Evolutionary conservation across 2,888 invertebrate genomes (phyloP), one percentile per base, ranked within the genome.

Genomic region (Rotaria sp.): DNA sequence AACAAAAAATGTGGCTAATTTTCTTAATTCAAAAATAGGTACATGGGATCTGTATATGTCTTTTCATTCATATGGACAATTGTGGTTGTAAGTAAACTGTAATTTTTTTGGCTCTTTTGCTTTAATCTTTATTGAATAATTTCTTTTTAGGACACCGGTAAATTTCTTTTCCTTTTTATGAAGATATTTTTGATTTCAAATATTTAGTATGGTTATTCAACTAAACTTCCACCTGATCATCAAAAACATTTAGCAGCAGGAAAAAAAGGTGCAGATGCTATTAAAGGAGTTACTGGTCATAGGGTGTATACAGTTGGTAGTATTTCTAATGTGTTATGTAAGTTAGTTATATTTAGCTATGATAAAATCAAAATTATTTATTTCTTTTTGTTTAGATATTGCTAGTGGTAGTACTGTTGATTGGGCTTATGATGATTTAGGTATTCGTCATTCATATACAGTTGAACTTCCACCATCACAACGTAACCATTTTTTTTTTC

Each of bases 41-140:
- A 30, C 57, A 11, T 86, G 86, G 86, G 86, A 85, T 55, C 57
- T 85, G n/a, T 86, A 85, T 86, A 85, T 86, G 84, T 80, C 84
- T 8, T 55, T 86, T 85, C 86, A 86, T 59, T 74, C 86, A 24
- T 84, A 57, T 24, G 84, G 75, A 10, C 75, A 75, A 75, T 75
- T 41, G 75, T 75, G 75, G 75, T 75, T 75, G 75, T 75, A 41
- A 75, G 75, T 75, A 75, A 21, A 38, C 21, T 18, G 4, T 10
- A 41, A 7, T 2, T 21, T 13, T 50, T 48, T 41, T 26, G 7
- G 30, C 30, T 10, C 3, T 35, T 24, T 5, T 48, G 5, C 38
- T 13, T 45, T 2, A 26, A 26, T 84, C 24, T 50, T 45, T 50
- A 8, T n/a, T 48, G 7, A 38, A 84, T 35, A 18, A 59, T 84